Conservation (phyloP, 2,888 invertebrate genomes). For the Dolomedes plantarius region DNA sequence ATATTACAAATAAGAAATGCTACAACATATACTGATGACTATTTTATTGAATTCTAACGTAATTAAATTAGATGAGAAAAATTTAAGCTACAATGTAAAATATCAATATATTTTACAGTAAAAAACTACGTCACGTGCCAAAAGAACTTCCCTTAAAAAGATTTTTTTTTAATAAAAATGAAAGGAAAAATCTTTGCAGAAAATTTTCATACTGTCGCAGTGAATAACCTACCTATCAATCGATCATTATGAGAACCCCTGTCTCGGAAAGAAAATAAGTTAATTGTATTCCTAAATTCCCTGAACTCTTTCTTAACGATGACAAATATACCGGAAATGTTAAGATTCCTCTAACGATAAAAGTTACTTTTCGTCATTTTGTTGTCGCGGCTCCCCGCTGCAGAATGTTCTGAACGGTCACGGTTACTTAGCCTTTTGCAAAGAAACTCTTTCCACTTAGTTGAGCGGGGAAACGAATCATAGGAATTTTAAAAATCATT, state of each 20-base stretch:
- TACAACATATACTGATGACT: too few relatives aligned
- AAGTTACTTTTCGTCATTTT: slow-evolving; percentile 12
- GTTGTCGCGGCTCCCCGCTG: not conserved
- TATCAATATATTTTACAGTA: too few relatives aligned
- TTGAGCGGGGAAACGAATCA: slow-evolving; percentile 56
- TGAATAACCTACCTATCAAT: not conserved
- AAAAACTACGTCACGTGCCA: too few relatives aligned
- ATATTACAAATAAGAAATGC: too few relatives aligned
- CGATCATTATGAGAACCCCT: not conserved
- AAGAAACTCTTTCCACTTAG: slow-evolving; percentile 45
- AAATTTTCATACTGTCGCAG: too few relatives aligned
- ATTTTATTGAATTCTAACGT: too few relatives aligned
- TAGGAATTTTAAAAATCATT: slow-evolving; percentile 51
- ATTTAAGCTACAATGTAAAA: too few relatives aligned
- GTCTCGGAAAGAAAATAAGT: not conserved
- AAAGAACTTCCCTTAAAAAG: too few relatives aligned
- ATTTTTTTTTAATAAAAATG: too few relatives aligned
- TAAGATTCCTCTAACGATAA: not conserved
- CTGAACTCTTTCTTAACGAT: not conserved
- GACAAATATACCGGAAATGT: not conserved
- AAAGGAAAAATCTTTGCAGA: too few relatives aligned
- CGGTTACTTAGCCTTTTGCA: slow-evolving; percentile 60
- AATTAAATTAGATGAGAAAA: too few relatives aligned
- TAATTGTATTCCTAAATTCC: not conserved
- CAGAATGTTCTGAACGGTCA: slow-evolving; percentile 34